phyloP scores from a whole-genome alignment of 2,797 vertebrate genomes.

The Sebastes hopkinsi region DNA sequence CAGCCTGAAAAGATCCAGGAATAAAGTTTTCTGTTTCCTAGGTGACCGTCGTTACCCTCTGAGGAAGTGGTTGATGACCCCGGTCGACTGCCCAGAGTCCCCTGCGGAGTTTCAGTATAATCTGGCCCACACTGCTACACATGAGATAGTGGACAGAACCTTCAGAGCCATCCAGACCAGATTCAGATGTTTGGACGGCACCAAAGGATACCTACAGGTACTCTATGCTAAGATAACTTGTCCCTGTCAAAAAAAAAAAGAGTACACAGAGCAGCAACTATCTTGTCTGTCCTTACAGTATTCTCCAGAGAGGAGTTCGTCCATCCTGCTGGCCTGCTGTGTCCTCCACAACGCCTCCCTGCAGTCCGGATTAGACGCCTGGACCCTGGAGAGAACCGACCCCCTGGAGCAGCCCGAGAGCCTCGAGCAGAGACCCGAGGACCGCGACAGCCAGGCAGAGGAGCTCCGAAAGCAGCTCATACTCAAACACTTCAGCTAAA shows the following conservation, averaged over 20 bases:
- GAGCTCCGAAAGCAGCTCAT: slow-evolving; percentile 87
- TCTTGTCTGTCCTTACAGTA: slow-evolving; percentile 80
- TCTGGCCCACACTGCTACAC: slow-evolving; percentile 89
- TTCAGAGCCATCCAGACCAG: slow-evolving; percentile 90
- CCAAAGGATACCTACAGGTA: slow-evolving; percentile 89
- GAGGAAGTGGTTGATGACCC: slow-evolving; percentile 93
- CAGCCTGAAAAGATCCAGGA: neutral
- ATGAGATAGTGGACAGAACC: slow-evolving; percentile 90
- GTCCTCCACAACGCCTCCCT: slow-evolving; percentile 96
- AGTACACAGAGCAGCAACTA: neutral
- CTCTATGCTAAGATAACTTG: neutral
- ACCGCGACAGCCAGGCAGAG: slow-evolving; percentile 88
- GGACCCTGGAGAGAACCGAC: slow-evolving; percentile 86
- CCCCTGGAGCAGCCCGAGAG: slow-evolving; percentile 87
- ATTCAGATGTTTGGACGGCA: slow-evolving; percentile 94
- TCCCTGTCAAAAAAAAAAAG: neutral
- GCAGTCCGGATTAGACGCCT: slow-evolving; percentile 91
- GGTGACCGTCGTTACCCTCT: slow-evolving; percentile 91
- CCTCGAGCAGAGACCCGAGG: slow-evolving; percentile 84
- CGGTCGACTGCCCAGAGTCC: slow-evolving; percentile 86
- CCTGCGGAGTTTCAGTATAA: slow-evolving; percentile 91
- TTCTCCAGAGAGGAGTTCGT: slow-evolving; percentile 93
- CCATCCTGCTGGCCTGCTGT: slow-evolving; percentile 95
- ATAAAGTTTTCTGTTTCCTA: slow-evolving; percentile 46
- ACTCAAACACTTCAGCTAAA: slow-evolving; percentile 89